Evolutionary conservation across 2,888 invertebrate genomes (phyloP).

Genomic region (Bellardia pandia): DNA sequence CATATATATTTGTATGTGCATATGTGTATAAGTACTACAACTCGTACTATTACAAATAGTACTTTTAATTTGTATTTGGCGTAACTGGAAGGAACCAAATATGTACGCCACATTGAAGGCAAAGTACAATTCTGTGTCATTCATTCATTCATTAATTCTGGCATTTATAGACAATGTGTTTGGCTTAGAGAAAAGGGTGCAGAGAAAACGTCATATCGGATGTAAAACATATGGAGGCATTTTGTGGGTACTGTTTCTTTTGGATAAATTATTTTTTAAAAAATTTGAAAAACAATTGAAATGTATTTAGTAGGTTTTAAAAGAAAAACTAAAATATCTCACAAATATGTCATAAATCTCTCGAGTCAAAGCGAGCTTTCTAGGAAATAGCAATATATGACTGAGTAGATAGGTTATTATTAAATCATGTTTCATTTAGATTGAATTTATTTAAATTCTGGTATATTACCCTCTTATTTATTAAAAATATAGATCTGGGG

Average conservation of each 20-base stretch:
- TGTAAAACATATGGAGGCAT: constrained; percentile 45
- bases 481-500: no score
- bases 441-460: no score
- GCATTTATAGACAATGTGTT: background rate
- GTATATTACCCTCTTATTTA: no score
- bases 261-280: no score
- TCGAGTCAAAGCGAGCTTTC: no score
- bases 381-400: no score
- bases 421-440: no score
- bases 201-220: constrained; percentile 50
- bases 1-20: background rate
- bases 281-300: no score
- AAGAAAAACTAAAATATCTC: no score
- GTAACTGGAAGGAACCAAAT: constrained; percentile 37
- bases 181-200: constrained; percentile 23
- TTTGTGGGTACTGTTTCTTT: constrained; percentile 4
- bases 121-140: constrained; percentile 35
- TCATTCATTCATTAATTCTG: constrained; percentile 29
- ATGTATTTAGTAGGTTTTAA: no score
- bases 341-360: no score
- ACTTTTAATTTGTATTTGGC: constrained; percentile 14
- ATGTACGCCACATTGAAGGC: constrained; percentile 15
- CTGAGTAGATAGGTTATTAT: no score
- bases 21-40: background rate
- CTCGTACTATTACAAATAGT: constrained; percentile 10